Evolutionary conservation across 2,113 vertebrate genomes (phyloP).

Genomic region (Anser brachyrhynchus): DNA sequence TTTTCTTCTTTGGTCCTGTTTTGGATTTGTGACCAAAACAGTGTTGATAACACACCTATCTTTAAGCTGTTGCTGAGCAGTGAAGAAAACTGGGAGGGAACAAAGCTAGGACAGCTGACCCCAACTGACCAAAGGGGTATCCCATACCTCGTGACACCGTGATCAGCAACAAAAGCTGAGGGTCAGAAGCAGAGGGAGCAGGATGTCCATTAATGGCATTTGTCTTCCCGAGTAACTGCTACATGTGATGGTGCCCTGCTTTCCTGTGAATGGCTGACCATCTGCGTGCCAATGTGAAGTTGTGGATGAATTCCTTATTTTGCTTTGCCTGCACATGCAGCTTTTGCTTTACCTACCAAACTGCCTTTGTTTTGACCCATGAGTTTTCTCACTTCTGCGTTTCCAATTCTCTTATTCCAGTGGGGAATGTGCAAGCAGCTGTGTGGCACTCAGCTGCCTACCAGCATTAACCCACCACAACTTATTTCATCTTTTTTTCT

Average conservation of each 20-base stretch:
- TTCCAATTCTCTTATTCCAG: neutral
- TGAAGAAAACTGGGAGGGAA: neutral
- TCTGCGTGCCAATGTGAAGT: too few relatives aligned
- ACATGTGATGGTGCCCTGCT: neutral
- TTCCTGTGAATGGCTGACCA: neutral
- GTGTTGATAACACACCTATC: neutral
- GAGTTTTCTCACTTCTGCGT: neutral
- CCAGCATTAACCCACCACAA: neutral
- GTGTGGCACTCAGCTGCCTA: neutral
- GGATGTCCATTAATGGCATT: neutral
- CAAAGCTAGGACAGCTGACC: neutral
- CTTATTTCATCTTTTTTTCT: neutral
- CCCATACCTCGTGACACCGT: neutral
- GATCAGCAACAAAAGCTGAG: neutral
- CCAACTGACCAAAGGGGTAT: neutral
- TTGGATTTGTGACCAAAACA: neutral
- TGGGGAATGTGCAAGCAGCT: neutral
- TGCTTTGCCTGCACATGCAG: neutral
- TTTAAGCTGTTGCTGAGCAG: neutral
- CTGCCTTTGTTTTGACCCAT: neutral
- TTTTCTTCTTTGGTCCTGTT: neutral
- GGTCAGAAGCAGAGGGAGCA: neutral
- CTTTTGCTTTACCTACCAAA: neutral
- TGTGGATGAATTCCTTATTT: neutral
- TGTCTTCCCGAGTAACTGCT: neutral